These are phyloP conservation scores for Pherbina coryleti DNA, from an alignment of 2,888 invertebrate genomes.

Conservation along the genomic window DNA sequence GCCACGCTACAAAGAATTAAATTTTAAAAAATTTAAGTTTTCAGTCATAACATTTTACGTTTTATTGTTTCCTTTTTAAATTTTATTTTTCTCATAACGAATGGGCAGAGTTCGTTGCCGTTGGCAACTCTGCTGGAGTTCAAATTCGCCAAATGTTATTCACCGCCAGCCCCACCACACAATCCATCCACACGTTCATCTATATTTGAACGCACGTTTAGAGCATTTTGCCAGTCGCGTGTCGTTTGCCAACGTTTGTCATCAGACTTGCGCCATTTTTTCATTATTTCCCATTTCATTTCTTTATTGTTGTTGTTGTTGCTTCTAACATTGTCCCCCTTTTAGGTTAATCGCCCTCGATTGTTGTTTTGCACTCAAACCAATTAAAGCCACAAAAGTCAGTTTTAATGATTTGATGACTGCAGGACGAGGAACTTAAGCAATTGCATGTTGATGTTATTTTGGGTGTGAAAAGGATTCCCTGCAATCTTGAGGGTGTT, in stretches of 20 bases:
- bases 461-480: constrained; percentile 22
- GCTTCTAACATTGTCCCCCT: neutral
- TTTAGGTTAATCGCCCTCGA: neutral
- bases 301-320: neutral
- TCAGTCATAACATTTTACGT: neutral
- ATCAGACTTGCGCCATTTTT: neutral
- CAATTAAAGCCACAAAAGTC: constrained; percentile 18
- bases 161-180: neutral
- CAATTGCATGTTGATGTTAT: neutral
- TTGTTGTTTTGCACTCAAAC: neutral
- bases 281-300: neutral
- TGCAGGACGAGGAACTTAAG: neutral
- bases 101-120: neutral
- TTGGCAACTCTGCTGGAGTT: neutral
- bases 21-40: no score
- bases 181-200: neutral
- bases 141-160: neutral
- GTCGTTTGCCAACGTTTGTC: neutral
- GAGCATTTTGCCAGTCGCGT: constrained; percentile 17
- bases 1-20: neutral
- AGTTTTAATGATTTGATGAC: constrained; percentile 5
- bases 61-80: neutral
- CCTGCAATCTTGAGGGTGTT: neutral
- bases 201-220: neutral
- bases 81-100: neutral